These are phyloP conservation scores for Tricholaema leucomelas DNA, from an alignment of 2,113 vertebrate genomes.

Conservation along the genomic window DNA sequence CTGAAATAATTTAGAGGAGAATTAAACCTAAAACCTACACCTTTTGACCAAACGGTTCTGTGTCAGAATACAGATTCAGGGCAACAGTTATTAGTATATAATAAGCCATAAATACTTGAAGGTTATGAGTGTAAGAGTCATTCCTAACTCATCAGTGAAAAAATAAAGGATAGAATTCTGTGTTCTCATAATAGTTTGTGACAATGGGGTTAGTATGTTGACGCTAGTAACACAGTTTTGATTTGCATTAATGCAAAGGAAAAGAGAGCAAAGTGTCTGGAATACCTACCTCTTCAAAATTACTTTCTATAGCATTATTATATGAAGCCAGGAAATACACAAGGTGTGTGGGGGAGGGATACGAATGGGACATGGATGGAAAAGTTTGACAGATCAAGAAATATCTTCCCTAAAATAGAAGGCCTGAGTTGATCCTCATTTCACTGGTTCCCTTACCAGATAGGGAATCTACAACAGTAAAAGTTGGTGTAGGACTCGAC, in stretches of 20 bases:
- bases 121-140: not conserved
- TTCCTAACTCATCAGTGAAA: not conserved
- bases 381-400: not conserved
- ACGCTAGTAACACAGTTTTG: not conserved
- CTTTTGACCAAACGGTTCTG: not conserved
- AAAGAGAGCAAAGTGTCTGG: not conserved
- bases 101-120: not conserved
- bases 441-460: not conserved
- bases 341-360: not conserved
- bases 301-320: not conserved
- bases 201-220: not conserved
- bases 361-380: not conserved
- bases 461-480: not conserved
- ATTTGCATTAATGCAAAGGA: not conserved
- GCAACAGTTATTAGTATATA: not conserved
- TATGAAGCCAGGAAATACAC: not conserved
- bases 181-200: not conserved
- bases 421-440: not conserved
- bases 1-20: not conserved
- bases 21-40: not conserved
- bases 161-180: not conserved
- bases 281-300: not conserved
- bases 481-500: not conserved
- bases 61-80: not conserved
- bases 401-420: not conserved